Percentiles rank a stretch among this genome's conserved stretches.
These are phyloP conservation scores for Paramuricea clavata DNA, from an alignment of 92 coral and sea anemone genomes.

Conservation along the genomic window DNA sequence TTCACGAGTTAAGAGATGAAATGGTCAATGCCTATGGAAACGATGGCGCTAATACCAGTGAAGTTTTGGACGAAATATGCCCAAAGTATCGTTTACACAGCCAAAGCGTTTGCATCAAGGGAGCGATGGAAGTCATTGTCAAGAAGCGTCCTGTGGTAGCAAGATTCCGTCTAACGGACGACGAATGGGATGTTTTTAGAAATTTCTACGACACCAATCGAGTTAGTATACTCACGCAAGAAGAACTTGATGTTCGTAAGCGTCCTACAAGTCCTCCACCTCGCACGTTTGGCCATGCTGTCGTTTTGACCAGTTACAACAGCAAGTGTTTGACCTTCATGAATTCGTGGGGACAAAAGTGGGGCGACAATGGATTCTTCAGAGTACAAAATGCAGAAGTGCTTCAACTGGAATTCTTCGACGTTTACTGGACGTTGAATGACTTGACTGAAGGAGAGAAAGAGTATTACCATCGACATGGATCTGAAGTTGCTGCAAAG, in stretches of 20 bases:
- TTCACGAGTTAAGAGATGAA: slow-evolving; percentile 39
- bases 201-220: neutral
- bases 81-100: neutral
- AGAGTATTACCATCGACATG: slow-evolving; percentile 3
- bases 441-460: slow-evolving; percentile 43
- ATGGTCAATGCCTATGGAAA: slow-evolving; percentile 43
- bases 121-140: slow-evolving; percentile 3
- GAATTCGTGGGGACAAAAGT: slow-evolving; percentile 65
- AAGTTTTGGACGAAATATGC: slow-evolving; percentile 23
- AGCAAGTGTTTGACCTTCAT: slow-evolving; percentile 63
- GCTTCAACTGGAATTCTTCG: slow-evolving; percentile 57
- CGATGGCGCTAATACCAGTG: neutral
- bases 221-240: neutral
- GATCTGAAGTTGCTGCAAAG: slow-evolving; percentile 19
- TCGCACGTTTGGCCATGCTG: slow-evolving; percentile 51
- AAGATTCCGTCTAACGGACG: neutral
- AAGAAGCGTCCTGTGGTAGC: slow-evolving; percentile 57
- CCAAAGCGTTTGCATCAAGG: neutral
- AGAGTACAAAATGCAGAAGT: slow-evolving; percentile 63
- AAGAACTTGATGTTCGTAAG: neutral
- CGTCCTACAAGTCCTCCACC: neutral
- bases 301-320: slow-evolving; percentile 59
- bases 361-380: slow-evolving; percentile 79
- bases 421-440: slow-evolving; percentile 53
- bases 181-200: slow-evolving; percentile 59